phyloP scores from a whole-genome alignment of 2,113 vertebrate species.

The Daubentonia madagascariensis region DNA sequence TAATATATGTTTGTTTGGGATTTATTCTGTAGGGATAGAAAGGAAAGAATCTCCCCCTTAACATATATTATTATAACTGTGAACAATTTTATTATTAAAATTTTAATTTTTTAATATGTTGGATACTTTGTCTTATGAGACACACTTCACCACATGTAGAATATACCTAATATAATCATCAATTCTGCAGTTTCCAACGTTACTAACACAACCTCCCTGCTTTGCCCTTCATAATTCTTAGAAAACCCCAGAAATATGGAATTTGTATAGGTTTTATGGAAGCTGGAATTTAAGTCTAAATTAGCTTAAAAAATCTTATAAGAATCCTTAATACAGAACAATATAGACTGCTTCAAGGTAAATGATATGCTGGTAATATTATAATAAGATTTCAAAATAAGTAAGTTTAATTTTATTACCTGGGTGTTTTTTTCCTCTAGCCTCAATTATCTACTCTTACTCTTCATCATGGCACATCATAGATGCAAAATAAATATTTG shows the following conservation, averaged over 20 bases:
- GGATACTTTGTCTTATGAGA: neutral
- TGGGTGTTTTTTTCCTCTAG: neutral
- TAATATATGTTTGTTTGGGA: neutral
- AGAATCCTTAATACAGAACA: neutral
- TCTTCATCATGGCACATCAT: neutral
- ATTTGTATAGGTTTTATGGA: neutral
- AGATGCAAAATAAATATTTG: conserved; percentile 2
- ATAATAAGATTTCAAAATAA: conserved; percentile 28
- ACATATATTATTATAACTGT: neutral
- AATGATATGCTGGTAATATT: conserved; percentile 14
- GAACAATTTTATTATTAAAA: conserved; percentile 23
- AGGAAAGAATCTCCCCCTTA: neutral
- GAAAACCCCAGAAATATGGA: neutral
- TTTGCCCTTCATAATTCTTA: conserved; percentile 22
- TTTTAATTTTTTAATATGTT: neutral
- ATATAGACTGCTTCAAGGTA: neutral
- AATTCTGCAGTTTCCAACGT: neutral
- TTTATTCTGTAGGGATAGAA: neutral
- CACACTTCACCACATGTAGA: neutral
- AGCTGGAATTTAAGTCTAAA: conserved; percentile 3
- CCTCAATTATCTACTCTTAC: neutral
- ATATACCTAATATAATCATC: neutral
- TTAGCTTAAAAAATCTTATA: neutral
- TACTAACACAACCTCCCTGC: neutral
- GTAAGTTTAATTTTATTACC: neutral